These are phyloP conservation scores for Plecotus auritus DNA, from an alignment of 2,113 vertebrate genomes.

Conservation along the genomic window DNA sequence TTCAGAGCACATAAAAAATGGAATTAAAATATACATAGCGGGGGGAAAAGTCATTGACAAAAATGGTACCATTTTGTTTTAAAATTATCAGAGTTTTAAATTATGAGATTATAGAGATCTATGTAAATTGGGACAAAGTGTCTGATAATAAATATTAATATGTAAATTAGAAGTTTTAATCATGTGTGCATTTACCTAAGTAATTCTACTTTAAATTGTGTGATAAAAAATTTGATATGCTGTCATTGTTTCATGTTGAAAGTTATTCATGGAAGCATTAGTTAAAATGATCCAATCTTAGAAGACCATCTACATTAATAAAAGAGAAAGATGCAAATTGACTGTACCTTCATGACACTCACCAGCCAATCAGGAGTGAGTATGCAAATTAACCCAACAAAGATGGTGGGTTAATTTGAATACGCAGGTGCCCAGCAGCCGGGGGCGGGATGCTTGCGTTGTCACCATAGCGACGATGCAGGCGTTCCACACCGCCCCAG, in stretches of 20 bases:
- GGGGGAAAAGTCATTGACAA: neutral
- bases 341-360: too few species aligned
- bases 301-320: neutral
- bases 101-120: neutral
- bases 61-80: neutral
- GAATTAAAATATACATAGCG: neutral
- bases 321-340: too few species aligned
- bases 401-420: too few species aligned
- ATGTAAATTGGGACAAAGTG: neutral
- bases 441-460: too few species aligned
- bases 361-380: too few species aligned
- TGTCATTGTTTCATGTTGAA: neutral
- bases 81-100: neutral
- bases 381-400: too few species aligned
- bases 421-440: too few species aligned
- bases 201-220: neutral
- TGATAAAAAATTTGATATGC: neutral
- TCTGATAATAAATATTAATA: neutral
- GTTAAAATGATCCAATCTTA: neutral
- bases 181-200: neutral
- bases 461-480: too few species aligned
- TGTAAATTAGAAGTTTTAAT: neutral
- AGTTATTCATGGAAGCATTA: neutral
- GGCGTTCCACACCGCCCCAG: too few species aligned
- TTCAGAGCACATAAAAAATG: neutral